Base-by-base conservation (phyloP, 2,113 vertebrate species). In the Malaclemys terrapin region DNA sequence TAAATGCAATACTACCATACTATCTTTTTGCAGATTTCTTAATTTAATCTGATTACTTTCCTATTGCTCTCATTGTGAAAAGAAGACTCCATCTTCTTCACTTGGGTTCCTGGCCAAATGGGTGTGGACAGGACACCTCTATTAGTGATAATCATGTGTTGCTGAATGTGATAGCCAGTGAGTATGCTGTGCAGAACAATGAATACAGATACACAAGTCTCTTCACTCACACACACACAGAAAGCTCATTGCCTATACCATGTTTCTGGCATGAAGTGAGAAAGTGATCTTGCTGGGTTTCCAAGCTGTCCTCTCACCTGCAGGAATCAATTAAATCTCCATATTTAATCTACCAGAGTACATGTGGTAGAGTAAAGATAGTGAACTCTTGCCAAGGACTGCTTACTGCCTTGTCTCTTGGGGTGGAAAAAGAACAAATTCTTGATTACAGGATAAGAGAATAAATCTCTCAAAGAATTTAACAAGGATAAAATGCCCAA, bases 381-480 rank as follows among this genome's bases (percentile, higher is more conserved):
- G 59, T 47, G 27, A 86, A 31, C 3, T 84, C 65, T 88, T n/a
- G 47, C 82, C 85, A 72, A 87, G 38, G 50, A 78, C 22, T 17
- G 14, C 19, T 93, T 80, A 81, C 22, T 81, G 59, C 84, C 16
- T 90, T 83, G 53, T 53, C 78, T 92, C 93, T 79, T 53, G 76
- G 65, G 59, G 80, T 52, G 45, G 84, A 29, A 19, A 88, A 69
- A 84, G 88, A 96, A 86, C 38, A 91, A 69, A 95, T 94, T 94
- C 84, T 79, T 80, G 86, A 89, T 89, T 85, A 8, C 10, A 8
- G 29, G 45, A 88, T 87, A 65, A 85, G 25, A 94, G 45, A 82
- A 83, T 93, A 91, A 78, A 90, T 85, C 90, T 93, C 91, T 80
- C 79, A 91, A 95, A 84, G 89, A 85, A 89, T 89, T 92, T 89